These are phyloP conservation scores for Gallinago nigripennis DNA, from an alignment of 2,797 vertebrate species.

Conservation along the genomic window DNA sequence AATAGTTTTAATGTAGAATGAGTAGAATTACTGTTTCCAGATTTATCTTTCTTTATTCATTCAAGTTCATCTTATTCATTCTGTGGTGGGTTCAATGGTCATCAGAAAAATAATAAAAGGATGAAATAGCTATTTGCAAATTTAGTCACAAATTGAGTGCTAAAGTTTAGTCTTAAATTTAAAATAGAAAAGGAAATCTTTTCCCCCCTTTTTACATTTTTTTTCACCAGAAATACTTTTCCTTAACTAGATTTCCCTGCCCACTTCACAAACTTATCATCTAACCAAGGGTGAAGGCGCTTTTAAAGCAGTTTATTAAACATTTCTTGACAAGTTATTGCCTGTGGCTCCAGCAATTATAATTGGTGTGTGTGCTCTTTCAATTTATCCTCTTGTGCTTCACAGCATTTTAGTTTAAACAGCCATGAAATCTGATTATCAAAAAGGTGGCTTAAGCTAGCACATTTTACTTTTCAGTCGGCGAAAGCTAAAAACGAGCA, in stretches of 20 bases:
- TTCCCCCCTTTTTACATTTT: rapidly evolving
- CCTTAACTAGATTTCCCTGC: background rate
- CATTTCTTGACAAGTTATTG: background rate
- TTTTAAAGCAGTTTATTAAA: background rate
- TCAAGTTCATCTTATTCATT: background rate
- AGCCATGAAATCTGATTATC: slow-evolving; percentile 28
- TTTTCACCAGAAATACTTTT: background rate
- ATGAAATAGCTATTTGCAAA: background rate
- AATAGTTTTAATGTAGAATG: background rate
- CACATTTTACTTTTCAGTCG: background rate
- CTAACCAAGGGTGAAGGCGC: background rate
- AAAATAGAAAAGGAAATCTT: background rate
- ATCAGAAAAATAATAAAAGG: background rate
- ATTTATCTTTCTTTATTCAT: background rate
- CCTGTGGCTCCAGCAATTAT: background rate
- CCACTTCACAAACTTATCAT: background rate
- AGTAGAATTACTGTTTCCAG: background rate
- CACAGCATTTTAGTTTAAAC: background rate
- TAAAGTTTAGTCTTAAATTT: background rate
- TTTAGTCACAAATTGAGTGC: background rate
- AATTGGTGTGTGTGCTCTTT: background rate
- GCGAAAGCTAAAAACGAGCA: background rate
- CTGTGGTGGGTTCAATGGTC: background rate
- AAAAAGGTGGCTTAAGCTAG: background rate
- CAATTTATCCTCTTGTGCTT: background rate